Percentiles rank a stretch among this genome's conserved stretches.
phyloP scores from a whole-genome alignment of 2,888 invertebrate genomes.

The Ferrisia virgata region DNA sequence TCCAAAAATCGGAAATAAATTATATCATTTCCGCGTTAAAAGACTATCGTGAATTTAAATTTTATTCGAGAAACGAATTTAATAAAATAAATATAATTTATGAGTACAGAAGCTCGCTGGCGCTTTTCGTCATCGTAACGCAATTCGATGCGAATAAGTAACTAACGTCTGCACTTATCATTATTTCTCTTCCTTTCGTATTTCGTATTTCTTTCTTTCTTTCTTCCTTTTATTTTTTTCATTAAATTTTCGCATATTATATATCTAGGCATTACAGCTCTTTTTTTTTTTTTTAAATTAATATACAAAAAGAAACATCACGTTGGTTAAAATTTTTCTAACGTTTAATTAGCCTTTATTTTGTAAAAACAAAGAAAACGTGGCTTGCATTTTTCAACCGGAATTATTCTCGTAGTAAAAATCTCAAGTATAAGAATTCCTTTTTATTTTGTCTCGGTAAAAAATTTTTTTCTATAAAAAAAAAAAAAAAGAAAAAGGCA shows the following conservation, averaged over 20 bases:
- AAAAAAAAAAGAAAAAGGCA: too few species aligned
- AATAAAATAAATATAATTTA: constrained; percentile 1
- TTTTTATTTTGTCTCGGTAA: not conserved
- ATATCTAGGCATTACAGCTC: not conserved
- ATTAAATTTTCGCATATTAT: not conserved
- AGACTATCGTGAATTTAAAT: not conserved
- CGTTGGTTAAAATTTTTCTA: not conserved
- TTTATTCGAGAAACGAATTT: not conserved
- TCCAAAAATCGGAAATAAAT: not conserved
- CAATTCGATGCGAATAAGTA: not conserved
- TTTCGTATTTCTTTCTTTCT: not conserved
- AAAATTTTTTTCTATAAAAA: not conserved
- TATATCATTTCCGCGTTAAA: not conserved
- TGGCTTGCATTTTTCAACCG: not conserved
- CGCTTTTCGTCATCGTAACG: not conserved
- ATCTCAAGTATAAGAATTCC: not conserved
- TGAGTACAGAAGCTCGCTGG: not conserved
- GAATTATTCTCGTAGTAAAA: not conserved
- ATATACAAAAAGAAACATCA: not conserved
- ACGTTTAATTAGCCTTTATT: not conserved
- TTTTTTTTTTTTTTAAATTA: not conserved
- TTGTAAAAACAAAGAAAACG: not conserved
- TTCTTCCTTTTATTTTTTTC: not conserved
- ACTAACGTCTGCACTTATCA: not conserved
- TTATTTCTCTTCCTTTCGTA: too few species aligned